A percentile compares a stretch with the other conserved stretches of the same genome.
Conservation (phyloP, 2,888 invertebrate genomes). For the Rotaria magnacalcarata region DNA sequence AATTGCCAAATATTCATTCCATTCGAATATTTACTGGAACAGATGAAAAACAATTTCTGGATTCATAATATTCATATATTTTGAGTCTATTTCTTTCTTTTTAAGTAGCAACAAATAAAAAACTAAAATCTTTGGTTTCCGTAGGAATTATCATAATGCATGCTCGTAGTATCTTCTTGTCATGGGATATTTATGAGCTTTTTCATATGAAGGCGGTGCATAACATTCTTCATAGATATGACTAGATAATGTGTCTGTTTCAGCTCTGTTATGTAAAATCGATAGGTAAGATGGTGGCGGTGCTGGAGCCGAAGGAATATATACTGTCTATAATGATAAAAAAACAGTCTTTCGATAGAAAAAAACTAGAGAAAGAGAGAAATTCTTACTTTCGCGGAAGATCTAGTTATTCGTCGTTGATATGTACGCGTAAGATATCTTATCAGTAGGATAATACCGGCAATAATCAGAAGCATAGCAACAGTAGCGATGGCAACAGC, state of each 20-base stretch:
- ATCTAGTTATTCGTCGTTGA: not conserved
- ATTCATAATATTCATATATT: not conserved
- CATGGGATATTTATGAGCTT: conserved; percentile 8
- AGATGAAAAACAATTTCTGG: not conserved
- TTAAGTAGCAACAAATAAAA: not conserved
- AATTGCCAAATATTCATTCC: conserved; percentile 1
- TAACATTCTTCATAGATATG: conserved; percentile 25
- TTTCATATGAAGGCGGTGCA: conserved; percentile 3
- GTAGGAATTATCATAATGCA: not conserved
- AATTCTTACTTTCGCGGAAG: not conserved
- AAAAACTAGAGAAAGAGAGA: not conserved
- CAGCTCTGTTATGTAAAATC: not conserved
- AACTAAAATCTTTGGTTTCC: not conserved
- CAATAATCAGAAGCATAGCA: not conserved
- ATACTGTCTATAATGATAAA: not conserved
- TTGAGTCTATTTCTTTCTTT: no score
- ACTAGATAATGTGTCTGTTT: not conserved
- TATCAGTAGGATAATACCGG: not conserved
- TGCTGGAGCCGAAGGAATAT: not conserved
- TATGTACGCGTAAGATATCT: not conserved
- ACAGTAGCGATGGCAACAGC: conserved; percentile 30
- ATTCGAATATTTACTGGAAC: conserved; percentile 32
- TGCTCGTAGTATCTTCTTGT: not conserved
- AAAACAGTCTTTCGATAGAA: not conserved
- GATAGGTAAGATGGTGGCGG: not conserved